Evolutionary conservation across 1,140 invertebrate genomes (phyloP).

Genomic region (Aphelinus certus): DNA sequence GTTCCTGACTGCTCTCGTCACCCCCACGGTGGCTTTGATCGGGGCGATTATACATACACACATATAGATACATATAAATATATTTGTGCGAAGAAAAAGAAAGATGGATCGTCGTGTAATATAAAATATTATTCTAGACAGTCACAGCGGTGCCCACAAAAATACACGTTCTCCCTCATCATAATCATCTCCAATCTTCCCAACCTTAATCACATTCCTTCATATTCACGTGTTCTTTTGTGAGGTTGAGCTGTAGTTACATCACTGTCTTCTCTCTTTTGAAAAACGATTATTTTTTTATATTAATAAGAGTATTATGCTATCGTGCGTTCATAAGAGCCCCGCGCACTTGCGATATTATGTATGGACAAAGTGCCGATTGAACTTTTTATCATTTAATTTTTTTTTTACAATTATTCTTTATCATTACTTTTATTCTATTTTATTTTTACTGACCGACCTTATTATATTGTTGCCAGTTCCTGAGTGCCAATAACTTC

Average conservation of each 20-base stretch:
- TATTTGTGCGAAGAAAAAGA: constrained; percentile 24
- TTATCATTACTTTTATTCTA: constrained; percentile 23
- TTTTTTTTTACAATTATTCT: constrained; percentile 25
- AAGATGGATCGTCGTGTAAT: constrained; percentile 29
- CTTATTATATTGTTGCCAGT: constrained; percentile 40
- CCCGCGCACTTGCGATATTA: constrained; percentile 24
- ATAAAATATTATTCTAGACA: constrained; percentile 23
- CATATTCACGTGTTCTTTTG: constrained; percentile 13
- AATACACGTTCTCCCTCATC: constrained; percentile 1
- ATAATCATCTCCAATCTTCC: not conserved
- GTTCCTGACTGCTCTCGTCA: constrained; percentile 40
- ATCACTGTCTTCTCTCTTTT: constrained; percentile 41
- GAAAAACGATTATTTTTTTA: constrained; percentile 38
- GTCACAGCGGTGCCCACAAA: constrained; percentile 6
- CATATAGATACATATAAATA: constrained; percentile 32
- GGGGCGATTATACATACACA: constrained; percentile 31
- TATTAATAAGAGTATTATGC: constrained; percentile 35
- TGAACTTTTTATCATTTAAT: constrained; percentile 30
- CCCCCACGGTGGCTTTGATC: constrained; percentile 18
- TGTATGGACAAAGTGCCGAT: constrained; percentile 35
- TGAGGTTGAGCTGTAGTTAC: constrained; percentile 26
- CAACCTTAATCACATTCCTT: not conserved
- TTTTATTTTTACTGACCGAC: constrained; percentile 33
- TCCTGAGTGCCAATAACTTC: constrained; percentile 40
- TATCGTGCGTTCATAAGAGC: constrained; percentile 24